phyloP scores from a whole-genome alignment of 2,113 vertebrate genomes.

The Mesembrinibis cayennensis region DNA sequence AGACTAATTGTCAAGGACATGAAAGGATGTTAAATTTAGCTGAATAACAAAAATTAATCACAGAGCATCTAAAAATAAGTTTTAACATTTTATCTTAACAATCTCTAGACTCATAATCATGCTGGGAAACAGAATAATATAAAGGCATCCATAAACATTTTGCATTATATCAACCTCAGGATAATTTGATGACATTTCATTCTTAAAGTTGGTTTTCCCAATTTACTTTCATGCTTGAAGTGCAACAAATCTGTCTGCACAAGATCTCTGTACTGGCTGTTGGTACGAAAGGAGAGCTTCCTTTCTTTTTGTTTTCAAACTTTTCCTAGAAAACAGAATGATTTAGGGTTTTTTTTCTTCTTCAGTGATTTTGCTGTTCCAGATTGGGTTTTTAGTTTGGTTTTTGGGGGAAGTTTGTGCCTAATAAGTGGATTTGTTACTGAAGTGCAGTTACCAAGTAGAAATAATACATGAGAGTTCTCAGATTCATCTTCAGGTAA shows the following conservation, averaged over 20 bases:
- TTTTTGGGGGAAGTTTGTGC: neutral
- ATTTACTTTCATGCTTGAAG: neutral
- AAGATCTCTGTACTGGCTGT: neutral
- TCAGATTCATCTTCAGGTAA: neutral
- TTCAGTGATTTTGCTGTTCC: neutral
- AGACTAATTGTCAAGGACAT: conserved; percentile 30
- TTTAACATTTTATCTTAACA: conserved; percentile 23
- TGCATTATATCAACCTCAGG: neutral
- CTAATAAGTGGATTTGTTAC: neutral
- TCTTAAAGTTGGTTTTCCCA: neutral
- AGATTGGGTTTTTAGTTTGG: neutral
- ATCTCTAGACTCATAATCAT: neutral
- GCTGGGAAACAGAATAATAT: neutral
- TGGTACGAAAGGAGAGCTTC: neutral
- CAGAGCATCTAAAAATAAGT: conserved; percentile 9
- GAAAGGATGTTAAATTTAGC: conserved; percentile 41
- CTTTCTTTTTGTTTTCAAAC: neutral
- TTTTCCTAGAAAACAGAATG: neutral
- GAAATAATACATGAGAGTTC: neutral
- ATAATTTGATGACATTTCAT: neutral
- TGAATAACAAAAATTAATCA: conserved; percentile 12
- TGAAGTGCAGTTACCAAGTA: neutral
- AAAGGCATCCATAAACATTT: neutral
- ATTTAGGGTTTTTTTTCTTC: neutral
- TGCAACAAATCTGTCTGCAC: neutral